Conservation (phyloP, 2,888 invertebrate species). For the Spodoptera littoralis region DNA sequence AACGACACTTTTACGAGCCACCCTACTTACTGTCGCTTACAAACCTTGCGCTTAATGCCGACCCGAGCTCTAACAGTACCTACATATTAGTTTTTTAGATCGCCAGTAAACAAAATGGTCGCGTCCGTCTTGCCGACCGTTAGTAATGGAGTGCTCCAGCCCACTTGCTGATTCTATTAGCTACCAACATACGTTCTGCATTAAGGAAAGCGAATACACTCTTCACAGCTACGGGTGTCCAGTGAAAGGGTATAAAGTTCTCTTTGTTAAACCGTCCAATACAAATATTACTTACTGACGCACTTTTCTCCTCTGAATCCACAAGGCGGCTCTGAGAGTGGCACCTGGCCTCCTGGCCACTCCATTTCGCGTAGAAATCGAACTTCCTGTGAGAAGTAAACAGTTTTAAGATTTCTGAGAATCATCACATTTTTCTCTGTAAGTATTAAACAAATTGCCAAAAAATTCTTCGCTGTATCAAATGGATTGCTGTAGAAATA, state of each 20-base stretch:
- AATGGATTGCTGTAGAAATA: slow-evolving; percentile 37
- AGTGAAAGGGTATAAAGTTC: background rate
- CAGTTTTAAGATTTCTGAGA: slow-evolving; percentile 32
- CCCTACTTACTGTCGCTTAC: slow-evolving; percentile 71
- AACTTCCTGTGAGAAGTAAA: slow-evolving; percentile 89
- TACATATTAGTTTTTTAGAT: slow-evolving; percentile 76
- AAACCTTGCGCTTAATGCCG: slow-evolving; percentile 79
- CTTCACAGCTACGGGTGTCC: slow-evolving; percentile 46
- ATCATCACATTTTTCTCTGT: slow-evolving; percentile 12
- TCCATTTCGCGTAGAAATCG: slow-evolving; percentile 91
- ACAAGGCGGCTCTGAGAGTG: slow-evolving; percentile 95
- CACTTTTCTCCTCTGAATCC: slow-evolving; percentile 97
- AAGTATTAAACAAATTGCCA: slow-evolving; percentile 30
- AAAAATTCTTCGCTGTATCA: slow-evolving; percentile 42
- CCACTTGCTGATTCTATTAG: slow-evolving; percentile 73
- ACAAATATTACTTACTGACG: slow-evolving; percentile 91
- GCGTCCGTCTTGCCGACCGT: slow-evolving; percentile 50
- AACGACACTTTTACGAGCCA: slow-evolving; percentile 77
- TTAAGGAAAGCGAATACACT: slow-evolving; percentile 65
- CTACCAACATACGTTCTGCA: slow-evolving; percentile 67
- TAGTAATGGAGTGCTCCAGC: slow-evolving; percentile 65
- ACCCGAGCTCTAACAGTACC: slow-evolving; percentile 64
- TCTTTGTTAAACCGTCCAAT: background rate
- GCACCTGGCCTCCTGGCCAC: slow-evolving; percentile 94
- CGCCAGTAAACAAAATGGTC: slow-evolving; percentile 66